Evolutionary conservation across 2,888 invertebrate species (phyloP).

Genomic region (Perizoma flavofasciatum): DNA sequence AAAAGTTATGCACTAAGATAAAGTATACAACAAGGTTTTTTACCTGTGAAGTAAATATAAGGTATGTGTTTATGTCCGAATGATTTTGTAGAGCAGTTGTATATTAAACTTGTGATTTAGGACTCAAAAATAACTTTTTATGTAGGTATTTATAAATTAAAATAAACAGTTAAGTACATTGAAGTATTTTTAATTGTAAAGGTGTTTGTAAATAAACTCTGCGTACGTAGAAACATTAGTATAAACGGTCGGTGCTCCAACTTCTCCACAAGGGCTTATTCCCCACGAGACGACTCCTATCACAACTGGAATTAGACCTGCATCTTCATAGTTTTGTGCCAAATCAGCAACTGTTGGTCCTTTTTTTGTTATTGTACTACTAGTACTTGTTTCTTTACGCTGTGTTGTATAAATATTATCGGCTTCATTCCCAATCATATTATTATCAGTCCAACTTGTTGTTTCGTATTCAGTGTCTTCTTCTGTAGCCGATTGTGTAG

Average conservation of each 20-base stretch:
- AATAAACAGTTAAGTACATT: too few species aligned
- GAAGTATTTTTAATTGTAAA: conserved; percentile 39
- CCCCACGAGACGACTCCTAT: conserved; percentile 85
- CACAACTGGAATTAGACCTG: conserved; percentile 53
- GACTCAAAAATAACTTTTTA: too few species aligned
- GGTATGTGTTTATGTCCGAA: too few species aligned
- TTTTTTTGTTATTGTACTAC: conserved; percentile 10
- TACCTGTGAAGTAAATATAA: too few species aligned
- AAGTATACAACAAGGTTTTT: too few species aligned
- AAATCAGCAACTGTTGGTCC: conserved; percentile 6
- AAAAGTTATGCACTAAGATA: too few species aligned
- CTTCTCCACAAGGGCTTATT: conserved; percentile 75
- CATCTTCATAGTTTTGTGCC: conserved; percentile 32
- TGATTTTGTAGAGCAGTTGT: too few species aligned
- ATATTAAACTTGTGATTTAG: too few species aligned
- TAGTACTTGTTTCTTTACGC: conserved; percentile 5
- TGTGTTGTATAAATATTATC: conserved; percentile 3
- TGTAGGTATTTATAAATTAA: too few species aligned
- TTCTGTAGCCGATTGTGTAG: conserved; percentile 24
- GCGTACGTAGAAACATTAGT: conserved; percentile 77
- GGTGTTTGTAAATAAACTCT: conserved; percentile 68
- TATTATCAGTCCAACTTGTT: not conserved
- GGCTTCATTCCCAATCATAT: conserved; percentile 5
- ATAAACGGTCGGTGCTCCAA: conserved; percentile 80
- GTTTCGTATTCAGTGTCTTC: conserved; percentile 1